Evolutionary conservation across 2,797 vertebrate genomes (phyloP), one percentile per base, ranked within the genome.

Genomic region (Agapornis canus): DNA sequence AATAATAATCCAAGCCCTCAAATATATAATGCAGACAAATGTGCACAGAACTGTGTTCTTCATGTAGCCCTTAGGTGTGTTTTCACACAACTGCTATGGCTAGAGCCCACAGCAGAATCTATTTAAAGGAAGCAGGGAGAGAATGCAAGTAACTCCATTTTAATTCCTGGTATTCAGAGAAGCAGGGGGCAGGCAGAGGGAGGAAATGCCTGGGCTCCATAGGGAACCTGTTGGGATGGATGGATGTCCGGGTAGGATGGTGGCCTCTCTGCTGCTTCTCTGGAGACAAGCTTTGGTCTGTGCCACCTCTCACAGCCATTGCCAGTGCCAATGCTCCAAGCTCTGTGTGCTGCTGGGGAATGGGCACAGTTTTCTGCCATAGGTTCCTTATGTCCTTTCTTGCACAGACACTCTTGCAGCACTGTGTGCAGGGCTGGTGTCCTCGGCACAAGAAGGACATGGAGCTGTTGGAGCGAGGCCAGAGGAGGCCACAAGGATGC

Each of bases 291-390:
- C 12, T 81, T 52, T 48, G 29, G 23, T 31, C 51, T 1, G 1
- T 61, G 71, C 43, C 11, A 17, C 29, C 7, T 21, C 59, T 63
- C 72, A 18, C 14, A 27, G 42, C 56, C 47, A 40, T 42, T 25
- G 4, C 7, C 51, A 47, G 23, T 4, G 20, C 27, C 11, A 42
- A n/a, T 0, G 2, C 16, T 27, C 47, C 26, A 4, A 79, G 45
- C 63, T 39, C 43, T 23, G 17, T 9, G 13, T 8, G 31, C 26
- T 47, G 32, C 54, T 61, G 35, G 49, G 23, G 27, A 72, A 20
- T 0, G 8, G 32, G 20, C 57, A 78, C 32, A 5, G 1, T 54
- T 80, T 71, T 40, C 40, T 59, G 32, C 35, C 37, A 1, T 1
- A 5, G 43, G 4, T 7, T 86, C 3, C 6, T 9, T 47, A 70